Conservation (phyloP, 1,140 invertebrate species). For the Pseudomyrmex cubaensis region DNA sequence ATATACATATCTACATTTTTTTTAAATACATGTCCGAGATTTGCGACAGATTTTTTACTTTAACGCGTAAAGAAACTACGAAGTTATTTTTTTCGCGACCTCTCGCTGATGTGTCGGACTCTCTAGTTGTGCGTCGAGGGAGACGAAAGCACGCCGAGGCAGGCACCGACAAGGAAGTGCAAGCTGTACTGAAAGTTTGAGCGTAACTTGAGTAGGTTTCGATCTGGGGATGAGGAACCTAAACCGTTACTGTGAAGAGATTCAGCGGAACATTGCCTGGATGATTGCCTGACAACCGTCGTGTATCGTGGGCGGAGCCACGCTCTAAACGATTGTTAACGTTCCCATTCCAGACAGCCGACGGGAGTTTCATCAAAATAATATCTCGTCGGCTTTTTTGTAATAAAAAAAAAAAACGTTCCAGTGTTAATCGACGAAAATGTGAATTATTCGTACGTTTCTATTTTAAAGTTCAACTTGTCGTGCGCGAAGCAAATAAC, state of each 20-base stretch:
- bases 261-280: constrained; percentile 43
- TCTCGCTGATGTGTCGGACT: neutral
- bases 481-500: neutral
- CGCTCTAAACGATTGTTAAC: constrained; percentile 52
- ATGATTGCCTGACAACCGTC: constrained; percentile 78
- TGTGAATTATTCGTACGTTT: neutral
- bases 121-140: neutral
- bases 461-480: neutral
- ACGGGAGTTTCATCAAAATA: constrained; percentile 44
- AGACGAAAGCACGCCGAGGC: neutral
- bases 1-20: neutral
- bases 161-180: neutral
- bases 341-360: constrained; percentile 47
- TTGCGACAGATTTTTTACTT: neutral
- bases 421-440: neutral
- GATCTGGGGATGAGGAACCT: constrained; percentile 7
- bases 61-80: neutral
- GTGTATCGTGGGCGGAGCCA: constrained; percentile 75
- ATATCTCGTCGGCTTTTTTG: neutral
- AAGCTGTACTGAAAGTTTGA: constrained; percentile 15
- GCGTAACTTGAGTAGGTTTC: neutral
- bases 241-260: constrained; percentile 20
- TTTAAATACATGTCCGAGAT: neutral
- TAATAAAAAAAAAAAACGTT: too few species aligned
- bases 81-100: neutral